Evolutionary conservation across 2,113 vertebrate species (phyloP).

Genomic region (Buteo buteo): DNA sequence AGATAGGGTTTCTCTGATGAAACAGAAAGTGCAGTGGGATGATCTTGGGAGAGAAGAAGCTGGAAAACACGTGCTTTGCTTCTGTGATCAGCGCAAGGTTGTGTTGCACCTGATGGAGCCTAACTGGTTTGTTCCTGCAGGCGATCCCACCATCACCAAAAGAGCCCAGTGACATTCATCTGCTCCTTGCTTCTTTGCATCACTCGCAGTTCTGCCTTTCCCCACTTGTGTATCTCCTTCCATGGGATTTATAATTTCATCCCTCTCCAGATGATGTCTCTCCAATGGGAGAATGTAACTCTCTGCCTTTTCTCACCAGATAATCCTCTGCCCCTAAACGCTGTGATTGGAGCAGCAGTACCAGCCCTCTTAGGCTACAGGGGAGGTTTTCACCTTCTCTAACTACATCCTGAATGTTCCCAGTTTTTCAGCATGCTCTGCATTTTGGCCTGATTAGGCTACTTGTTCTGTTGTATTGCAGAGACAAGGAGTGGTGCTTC

Average conservation of each 20-base stretch:
- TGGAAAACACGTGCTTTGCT: not conserved
- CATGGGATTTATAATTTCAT: not conserved
- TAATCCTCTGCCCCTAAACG: not conserved
- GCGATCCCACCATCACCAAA: not conserved
- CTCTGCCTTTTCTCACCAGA: not conserved
- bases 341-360: not conserved
- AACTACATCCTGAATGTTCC: not conserved
- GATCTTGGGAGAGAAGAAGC: not conserved
- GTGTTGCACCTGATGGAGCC: not conserved
- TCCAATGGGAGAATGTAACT: not conserved
- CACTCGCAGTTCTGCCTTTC: not conserved
- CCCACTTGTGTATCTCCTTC: not conserved
- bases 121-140: not conserved
- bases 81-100: not conserved
- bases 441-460: conserved; percentile 50
- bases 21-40: not conserved
- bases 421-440: conserved; percentile 30
- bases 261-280: not conserved
- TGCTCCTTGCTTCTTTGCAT: not conserved
- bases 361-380: not conserved
- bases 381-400: not conserved
- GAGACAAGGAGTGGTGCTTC: conserved; percentile 6
- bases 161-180: not conserved
- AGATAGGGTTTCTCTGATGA: not conserved
- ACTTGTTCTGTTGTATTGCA: conserved; percentile 46